Base-by-base conservation (phyloP, 2,797 vertebrate species). In the Sebastiscus albofasciatus region DNA sequence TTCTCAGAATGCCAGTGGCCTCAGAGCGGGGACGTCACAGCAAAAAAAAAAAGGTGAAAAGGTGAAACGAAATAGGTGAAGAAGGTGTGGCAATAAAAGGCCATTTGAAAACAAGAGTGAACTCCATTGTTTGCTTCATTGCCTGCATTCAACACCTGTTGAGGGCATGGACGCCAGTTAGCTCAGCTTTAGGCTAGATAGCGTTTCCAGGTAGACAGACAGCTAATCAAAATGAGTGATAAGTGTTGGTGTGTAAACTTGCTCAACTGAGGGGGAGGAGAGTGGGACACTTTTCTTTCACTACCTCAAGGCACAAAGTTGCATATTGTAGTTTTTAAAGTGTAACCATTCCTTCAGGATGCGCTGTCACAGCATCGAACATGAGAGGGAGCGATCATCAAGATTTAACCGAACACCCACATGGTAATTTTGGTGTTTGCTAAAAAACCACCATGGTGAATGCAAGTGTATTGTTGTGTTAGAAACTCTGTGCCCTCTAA, bases 161-260 rank as follows among this genome's bases (percentile, higher is more conserved):
- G 80, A 82, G 42, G 72, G 64, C 81, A 85, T 52, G 76, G 77
- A 84, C 4, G 42, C 60, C 69, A 60, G 81, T 83, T 90, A 85
- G 79, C 70, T 67, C 66, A 55, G 82, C 83, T 83, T 81, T n/a
- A 29, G 82, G 91, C 86, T 59, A 36, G 59, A 71, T 14, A 67
- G 70, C 2, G 5, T 89, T 89, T 89, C 66, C 12, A 65, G 60
- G 68, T 60, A 83, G 80, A 87, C 87, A 83, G 80, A 87, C 87
- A 84, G 81, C 84, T 87, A 79, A 85, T 91, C 83, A 86, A 85
- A 85, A 86, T 91, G 84, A 91, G 71, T 82, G 83, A 91, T 86
- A 83, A 59, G 76, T 67, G 42, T 46, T 46, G 42, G 16, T 46
- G 75, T 64, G 64, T 88, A 82, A 87, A 89, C 77, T 72, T 65